These are phyloP conservation scores for Phenganax subtilis DNA, from an alignment of 92 coral and sea anemone species.

Conservation along the genomic window DNA sequence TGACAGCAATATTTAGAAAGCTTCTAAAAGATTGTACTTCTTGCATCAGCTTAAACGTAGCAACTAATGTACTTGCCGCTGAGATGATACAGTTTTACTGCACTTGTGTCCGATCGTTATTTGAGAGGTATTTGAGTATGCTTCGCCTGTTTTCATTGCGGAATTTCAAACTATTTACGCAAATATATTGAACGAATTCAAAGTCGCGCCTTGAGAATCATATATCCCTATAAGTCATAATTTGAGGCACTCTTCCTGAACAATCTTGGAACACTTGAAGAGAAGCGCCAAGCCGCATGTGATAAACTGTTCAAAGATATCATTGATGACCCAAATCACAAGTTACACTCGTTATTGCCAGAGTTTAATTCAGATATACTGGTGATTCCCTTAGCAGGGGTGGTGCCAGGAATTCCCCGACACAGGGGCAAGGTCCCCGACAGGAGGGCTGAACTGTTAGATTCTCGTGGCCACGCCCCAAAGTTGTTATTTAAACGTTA, in stretches of 20 bases:
- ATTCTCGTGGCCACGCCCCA: no score
- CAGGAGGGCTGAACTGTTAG: no score
- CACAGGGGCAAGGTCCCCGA: no score
- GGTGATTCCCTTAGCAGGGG: no score
- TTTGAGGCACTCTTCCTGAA: not conserved
- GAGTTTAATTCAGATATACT: no score
- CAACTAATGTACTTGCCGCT: not conserved
- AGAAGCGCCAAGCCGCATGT: not conserved
- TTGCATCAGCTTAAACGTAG: slow-evolving; percentile 15
- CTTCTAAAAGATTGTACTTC: slow-evolving; percentile 21
- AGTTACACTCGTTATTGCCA: not conserved
- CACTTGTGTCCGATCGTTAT: not conserved
- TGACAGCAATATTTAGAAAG: not conserved
- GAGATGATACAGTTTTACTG: slow-evolving; percentile 6
- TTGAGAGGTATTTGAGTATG: not conserved
- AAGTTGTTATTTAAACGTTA: no score
- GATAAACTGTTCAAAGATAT: not conserved
- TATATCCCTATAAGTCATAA: not conserved
- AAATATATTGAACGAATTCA: slow-evolving; percentile 11
- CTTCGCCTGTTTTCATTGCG: slow-evolving; percentile 20
- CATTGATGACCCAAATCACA: slow-evolving; percentile 2
- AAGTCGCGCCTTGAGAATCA: not conserved
- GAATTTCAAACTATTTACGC: not conserved
- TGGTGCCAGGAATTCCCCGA: no score
- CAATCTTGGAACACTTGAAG: not conserved